A percentile compares a stretch with the other conserved stretches of the same genome.
phyloP scores from a whole-genome alignment of 2,797 vertebrate species.

The Dendrocincla tyrannina region DNA sequence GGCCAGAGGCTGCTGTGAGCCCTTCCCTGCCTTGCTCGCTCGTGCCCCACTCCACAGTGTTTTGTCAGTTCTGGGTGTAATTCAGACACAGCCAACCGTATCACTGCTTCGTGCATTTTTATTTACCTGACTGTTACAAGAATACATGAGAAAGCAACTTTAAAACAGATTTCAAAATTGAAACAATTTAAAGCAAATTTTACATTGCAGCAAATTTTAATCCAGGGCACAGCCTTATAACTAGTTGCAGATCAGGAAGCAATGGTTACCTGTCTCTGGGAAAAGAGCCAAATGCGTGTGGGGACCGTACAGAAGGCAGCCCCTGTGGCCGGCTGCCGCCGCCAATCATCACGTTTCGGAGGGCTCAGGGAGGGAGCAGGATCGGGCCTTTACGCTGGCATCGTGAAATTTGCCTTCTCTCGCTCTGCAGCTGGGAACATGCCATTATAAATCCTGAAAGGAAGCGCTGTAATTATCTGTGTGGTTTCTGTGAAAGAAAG shows the following conservation, averaged over 20 bases:
- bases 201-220: not conserved
- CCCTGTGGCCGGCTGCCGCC: not conserved
- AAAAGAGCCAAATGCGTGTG: not conserved
- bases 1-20: not conserved
- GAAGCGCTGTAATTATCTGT: constrained; percentile 25
- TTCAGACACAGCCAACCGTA: not conserved
- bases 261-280: not conserved
- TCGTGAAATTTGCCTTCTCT: constrained; percentile 12
- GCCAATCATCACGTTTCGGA: not conserved
- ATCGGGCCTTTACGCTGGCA: not conserved
- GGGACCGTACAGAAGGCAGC: not conserved
- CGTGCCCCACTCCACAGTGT: not conserved
- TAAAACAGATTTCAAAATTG: not conserved
- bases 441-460: constrained; percentile 49
- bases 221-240: not conserved
- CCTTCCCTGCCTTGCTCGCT: not conserved
- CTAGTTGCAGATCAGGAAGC: not conserved
- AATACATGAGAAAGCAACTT: not conserved
- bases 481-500: constrained; percentile 23
- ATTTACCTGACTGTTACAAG: not conserved
- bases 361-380: not conserved
- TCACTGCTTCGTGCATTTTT: not conserved
- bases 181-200: not conserved
- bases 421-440: constrained; percentile 38
- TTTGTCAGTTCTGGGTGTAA: not conserved